Percentiles rank a stretch among this genome's conserved stretches.
Conservation (phyloP, 2,888 invertebrate genomes). For the Pogonocherus hispidulus region DNA sequence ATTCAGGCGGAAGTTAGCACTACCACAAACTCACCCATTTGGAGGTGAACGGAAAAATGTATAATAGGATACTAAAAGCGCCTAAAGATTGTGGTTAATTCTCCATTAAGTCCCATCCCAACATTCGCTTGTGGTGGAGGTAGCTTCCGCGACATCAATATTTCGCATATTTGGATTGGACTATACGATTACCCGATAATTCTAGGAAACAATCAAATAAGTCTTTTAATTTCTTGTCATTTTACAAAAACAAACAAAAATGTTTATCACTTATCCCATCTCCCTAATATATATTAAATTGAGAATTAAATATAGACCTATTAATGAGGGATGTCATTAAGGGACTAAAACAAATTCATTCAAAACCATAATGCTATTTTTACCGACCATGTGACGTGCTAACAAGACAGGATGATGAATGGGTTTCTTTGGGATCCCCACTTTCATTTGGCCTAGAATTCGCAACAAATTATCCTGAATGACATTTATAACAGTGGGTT, state of each 20-base stretch:
- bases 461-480: constrained; percentile 36
- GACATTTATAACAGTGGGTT: constrained; percentile 19
- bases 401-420: constrained; percentile 55
- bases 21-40: too few species aligned
- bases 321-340: constrained; percentile 51
- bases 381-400: constrained; percentile 50
- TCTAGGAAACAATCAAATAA: too few species aligned
- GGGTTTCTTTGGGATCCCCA: constrained; percentile 39
- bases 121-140: too few species aligned
- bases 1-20: too few species aligned
- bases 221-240: too few species aligned
- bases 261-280: constrained; percentile 48
- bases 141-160: too few species aligned
- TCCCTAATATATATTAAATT: constrained; percentile 51
- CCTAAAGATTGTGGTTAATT: too few species aligned
- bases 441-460: constrained; percentile 32
- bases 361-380: constrained; percentile 50
- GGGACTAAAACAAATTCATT: constrained; percentile 45
- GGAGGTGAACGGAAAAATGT: too few species aligned
- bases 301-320: constrained; percentile 44
- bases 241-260: constrained; percentile 48
- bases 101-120: too few species aligned
- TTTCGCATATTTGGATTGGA: too few species aligned
- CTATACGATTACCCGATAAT: too few species aligned
- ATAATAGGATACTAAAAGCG: too few species aligned